Evolutionary conservation across 2,113 vertebrate species (phyloP).

Genomic region (Bos indicus): DNA sequence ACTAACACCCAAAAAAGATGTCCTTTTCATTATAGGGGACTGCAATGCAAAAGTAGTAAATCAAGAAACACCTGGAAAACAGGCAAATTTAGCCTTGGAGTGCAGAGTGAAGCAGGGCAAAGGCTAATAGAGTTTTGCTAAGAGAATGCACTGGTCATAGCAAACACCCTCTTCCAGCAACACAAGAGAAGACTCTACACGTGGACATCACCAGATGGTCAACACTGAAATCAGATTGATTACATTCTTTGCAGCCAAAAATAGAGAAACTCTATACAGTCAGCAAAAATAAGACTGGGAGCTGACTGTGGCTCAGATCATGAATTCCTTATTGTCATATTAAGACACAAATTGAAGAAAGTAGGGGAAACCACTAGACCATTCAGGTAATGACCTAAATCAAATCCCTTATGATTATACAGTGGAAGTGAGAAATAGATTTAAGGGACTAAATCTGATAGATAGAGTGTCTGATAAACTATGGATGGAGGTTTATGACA

Average conservation of each 20-base stretch:
- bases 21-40: not conserved
- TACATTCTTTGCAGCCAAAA: too few species aligned
- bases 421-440: too few species aligned
- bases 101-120: not conserved
- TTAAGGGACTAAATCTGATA: too few species aligned
- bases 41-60: not conserved
- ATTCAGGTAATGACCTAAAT: too few species aligned
- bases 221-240: not conserved
- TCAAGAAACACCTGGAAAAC: not conserved
- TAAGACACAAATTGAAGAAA: too few species aligned
- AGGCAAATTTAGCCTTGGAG: not conserved
- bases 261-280: too few species aligned
- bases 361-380: too few species aligned
- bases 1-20: not conserved
- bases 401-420: too few species aligned
- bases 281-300: too few species aligned
- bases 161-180: not conserved
- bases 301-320: too few species aligned
- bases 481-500: accelerated
- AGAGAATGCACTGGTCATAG: not conserved
- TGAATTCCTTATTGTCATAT: too few species aligned
- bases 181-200: not conserved
- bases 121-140: not conserved
- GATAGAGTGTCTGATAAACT: too few species aligned
- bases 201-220: not conserved